A percentile compares a stretch with the other conserved stretches of the same genome.
Evolutionary conservation across 2,888 invertebrate genomes (phyloP).

Genomic region (Neoitamus cyanurus): DNA sequence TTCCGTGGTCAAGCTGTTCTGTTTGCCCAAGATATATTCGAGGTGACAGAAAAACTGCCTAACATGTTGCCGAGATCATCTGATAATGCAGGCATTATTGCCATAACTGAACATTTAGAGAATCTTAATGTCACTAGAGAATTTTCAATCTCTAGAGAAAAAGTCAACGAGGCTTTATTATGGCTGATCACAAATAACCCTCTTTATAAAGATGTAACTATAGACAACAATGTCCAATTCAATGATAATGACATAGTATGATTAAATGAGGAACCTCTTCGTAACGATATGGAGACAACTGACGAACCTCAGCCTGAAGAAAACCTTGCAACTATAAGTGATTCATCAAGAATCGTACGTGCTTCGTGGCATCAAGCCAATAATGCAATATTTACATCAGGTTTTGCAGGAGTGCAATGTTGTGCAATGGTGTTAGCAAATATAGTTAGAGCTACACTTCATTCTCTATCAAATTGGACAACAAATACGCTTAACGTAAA

Average conservation of each 20-base stretch:
- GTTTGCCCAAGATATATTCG: constrained; percentile 50
- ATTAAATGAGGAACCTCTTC: neutral
- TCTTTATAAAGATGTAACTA: neutral
- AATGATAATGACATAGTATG: neutral
- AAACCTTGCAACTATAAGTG: no score
- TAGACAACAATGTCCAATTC: neutral
- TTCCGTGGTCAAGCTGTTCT: constrained; percentile 51
- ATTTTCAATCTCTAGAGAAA: neutral
- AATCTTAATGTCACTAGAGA: neutral
- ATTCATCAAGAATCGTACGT: constrained; percentile 56
- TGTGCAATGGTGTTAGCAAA: no score
- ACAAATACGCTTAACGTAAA: constrained; percentile 51
- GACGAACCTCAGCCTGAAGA: neutral
- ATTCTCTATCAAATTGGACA: constrained; percentile 49
- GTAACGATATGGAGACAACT: no score
- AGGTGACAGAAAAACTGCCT: neutral
- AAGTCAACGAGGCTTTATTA: neutral
- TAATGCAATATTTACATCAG: constrained; percentile 53
- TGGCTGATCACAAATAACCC: constrained; percentile 17
- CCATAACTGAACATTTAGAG: neutral
- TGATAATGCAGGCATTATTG: neutral
- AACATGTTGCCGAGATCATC: neutral
- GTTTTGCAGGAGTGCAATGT: constrained; percentile 55
- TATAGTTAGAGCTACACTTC: constrained; percentile 48
- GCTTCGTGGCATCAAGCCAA: constrained; percentile 57